These are phyloP conservation scores for Redunca redunca DNA, from an alignment of 2,113 vertebrate species.

Conservation along the genomic window DNA sequence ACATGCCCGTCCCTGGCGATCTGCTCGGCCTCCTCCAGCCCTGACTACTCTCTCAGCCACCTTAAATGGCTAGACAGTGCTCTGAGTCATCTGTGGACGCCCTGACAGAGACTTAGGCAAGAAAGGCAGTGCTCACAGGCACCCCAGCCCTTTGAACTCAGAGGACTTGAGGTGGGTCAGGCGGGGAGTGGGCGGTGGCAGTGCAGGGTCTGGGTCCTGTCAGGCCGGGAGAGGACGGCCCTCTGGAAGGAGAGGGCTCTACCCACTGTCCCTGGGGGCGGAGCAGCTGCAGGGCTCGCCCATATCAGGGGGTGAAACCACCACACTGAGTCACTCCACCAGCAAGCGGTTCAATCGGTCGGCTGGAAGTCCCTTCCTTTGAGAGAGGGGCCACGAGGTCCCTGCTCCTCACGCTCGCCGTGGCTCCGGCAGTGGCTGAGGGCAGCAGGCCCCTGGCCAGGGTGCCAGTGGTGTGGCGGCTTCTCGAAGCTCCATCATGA, in stretches of 20 bases:
- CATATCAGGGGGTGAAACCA: neutral
- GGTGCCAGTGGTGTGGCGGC: neutral
- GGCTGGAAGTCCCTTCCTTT: neutral
- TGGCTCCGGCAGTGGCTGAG: neutral
- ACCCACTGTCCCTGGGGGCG: neutral
- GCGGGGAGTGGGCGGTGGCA: fast-evolving
- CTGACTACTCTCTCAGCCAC: neutral
- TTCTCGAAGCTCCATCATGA: fast-evolving
- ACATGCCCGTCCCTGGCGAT: neutral
- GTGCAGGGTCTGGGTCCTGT: fast-evolving
- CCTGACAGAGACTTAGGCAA: neutral
- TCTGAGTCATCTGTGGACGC: fast-evolving
- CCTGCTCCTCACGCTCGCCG: fast-evolving
- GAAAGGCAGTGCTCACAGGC: fast-evolving
- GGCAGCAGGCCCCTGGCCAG: neutral
- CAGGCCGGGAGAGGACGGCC: fast-evolving
- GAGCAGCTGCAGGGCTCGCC: neutral
- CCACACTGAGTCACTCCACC: neutral
- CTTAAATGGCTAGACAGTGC: fast-evolving
- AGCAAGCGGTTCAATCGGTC: neutral
- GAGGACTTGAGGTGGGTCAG: neutral
- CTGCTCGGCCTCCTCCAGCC: neutral
- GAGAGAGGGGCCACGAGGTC: neutral
- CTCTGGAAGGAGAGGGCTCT: neutral
- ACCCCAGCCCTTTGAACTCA: neutral